Percentiles rank a stretch among this genome's conserved stretches.
phyloP scores from a whole-genome alignment of 2,888 invertebrate genomes.

The Drosophila aldrichi region DNA sequence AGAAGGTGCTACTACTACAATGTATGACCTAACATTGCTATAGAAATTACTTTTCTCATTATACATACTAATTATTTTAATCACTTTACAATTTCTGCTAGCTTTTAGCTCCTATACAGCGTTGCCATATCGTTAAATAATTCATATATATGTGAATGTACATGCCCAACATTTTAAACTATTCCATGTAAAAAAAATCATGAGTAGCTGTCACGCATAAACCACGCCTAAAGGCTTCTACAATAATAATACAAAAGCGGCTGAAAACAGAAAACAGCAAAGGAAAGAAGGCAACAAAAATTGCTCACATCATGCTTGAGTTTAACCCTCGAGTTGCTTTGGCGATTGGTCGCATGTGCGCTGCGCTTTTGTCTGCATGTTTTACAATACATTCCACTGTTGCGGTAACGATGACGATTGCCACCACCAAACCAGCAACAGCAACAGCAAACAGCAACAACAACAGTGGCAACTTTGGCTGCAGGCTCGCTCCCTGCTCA shows the following conservation, averaged over 20 bases:
- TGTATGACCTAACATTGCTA: no score
- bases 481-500: constrained; percentile 54
- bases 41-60: no score
- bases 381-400: constrained; percentile 76
- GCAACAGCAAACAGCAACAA: constrained; percentile 15
- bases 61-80: no score
- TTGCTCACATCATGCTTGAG: constrained; percentile 57
- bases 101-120: background rate
- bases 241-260: background rate
- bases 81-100: no score
- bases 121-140: constrained; percentile 3
- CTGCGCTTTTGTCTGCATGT: constrained; percentile 76
- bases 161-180: background rate
- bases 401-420: constrained; percentile 82
- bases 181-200: constrained; percentile 23
- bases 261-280: background rate
- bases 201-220: constrained; percentile 36
- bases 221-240: constrained; percentile 13
- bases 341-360: constrained; percentile 22
- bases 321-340: constrained; percentile 43
- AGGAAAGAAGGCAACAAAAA: constrained; percentile 19
- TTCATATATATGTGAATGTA: no score
- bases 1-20: no score
- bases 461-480: constrained; percentile 73
- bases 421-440: constrained; percentile 57